Base-by-base conservation (phyloP, 2,888 invertebrate species). In the Acanthoscelides obtectus region DNA sequence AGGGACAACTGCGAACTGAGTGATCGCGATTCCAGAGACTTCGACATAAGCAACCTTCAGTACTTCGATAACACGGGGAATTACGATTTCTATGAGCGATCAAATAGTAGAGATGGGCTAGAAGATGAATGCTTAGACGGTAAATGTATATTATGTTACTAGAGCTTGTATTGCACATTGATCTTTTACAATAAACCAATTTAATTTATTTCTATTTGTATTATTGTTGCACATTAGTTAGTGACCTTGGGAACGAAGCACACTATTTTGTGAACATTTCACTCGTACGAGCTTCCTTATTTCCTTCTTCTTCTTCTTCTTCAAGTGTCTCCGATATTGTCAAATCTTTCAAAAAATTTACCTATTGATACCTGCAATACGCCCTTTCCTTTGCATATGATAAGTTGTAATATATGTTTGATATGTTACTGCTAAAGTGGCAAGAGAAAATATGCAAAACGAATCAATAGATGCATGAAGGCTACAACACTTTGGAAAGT, bases 1-100 rank as follows among this genome's bases (percentile, higher is more conserved):
- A 86, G 91, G 63, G 95, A 96, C 78, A 97, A 97, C 83, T 97
- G 96, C 82, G 96, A 97, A 83, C 87, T 97, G 6, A 96, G 95
- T 82, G 96, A 96, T 82, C 89, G 94, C 68, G 95, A 95, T 82
- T 92, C 94, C 0, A 88, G 94, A 71, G 94, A 95, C 80, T 86
- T 96, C 81, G 95, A 96, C 81, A 89, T 94, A 73, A 93, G 93
- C 70, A 95, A 95, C 86, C 94, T 95, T 0, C 90, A 92, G 67
- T 92, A 92, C 83, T 96, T 96, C 82, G 96, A 96, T 82, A 91
- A 90, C 64, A 90, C 90, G 0, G 94, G 93, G 22, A 94, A 92
- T 81, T 96, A 93, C 82, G 94, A 95, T 82, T 96, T 93, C 83
- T 94, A 95, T 80, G 95, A 96, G 84, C 88, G 93, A 78, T 92